Conservation (phyloP, 2,113 vertebrate genomes). For the Noturus placidus region DNA sequence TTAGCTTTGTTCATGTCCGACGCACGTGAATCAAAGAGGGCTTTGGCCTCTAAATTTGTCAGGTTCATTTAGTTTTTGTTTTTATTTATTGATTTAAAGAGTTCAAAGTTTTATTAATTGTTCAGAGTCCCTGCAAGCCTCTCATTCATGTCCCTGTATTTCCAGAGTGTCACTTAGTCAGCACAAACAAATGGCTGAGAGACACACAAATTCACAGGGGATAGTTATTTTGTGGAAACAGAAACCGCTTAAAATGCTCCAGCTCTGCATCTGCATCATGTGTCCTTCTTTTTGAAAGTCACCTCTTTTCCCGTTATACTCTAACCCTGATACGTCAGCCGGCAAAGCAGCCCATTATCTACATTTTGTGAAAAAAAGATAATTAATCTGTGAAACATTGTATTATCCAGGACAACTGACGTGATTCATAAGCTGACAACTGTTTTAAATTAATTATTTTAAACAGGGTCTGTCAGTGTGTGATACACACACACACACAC, state of each 20-base stretch:
- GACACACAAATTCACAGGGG: background rate
- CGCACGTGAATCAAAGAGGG: too few species aligned
- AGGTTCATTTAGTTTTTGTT: background rate
- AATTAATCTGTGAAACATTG: background rate
- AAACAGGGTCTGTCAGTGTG: background rate
- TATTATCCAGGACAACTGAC: background rate
- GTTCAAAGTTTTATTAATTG: background rate
- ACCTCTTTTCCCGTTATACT: background rate
- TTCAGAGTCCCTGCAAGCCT: background rate
- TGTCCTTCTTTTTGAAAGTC: background rate
- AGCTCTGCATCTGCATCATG: background rate
- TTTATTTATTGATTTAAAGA: background rate
- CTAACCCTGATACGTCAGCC: background rate
- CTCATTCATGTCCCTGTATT: background rate
- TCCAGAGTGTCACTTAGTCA: slow-evolving; percentile 19
- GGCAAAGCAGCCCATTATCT: background rate
- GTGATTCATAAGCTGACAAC: slow-evolving; percentile 5
- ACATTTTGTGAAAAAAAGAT: background rate
- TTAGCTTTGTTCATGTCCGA: too few species aligned
- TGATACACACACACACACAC: slow-evolving; percentile 4
- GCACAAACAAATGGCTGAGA: slow-evolving; percentile 8
- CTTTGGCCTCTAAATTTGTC: background rate
- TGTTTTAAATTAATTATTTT: background rate
- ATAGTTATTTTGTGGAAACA: background rate
- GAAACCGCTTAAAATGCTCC: background rate